Base-by-base conservation (phyloP, 2,888 invertebrate genomes). In the Harpalus rufipes region DNA sequence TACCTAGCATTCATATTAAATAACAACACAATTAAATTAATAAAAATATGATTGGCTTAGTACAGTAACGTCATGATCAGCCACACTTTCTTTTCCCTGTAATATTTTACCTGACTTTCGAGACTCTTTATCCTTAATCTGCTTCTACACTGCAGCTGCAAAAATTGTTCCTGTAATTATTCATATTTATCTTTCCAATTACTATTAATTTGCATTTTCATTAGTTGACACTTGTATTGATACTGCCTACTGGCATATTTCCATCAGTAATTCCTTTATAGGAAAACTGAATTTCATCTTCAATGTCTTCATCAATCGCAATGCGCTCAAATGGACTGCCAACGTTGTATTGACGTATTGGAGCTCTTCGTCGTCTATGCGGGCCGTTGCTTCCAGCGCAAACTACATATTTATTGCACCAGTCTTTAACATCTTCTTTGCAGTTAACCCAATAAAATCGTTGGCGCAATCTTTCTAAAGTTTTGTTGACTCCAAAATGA, bases 81-180 rank as follows among this genome's bases (percentile, higher is more conserved):
- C n/a, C n/a, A n/a, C 5, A 5, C 16, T 58, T n/a, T 58, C 14
- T 58, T 58, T 58, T 6, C n/a, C n/a, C 58, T 58, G n/a, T 58
- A 58, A 58, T 58, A 58, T 58, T 58, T 58, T 58, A 58, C 58
- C 14, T 58, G 58, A 58, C 2, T 58, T 58, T 58, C 58, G 7
- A 58, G 58, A 58, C 58, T 58, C 14, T 58, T 58, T 7, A 58
- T 58, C n/a, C 58, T 58, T 58, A 58, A 58, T 16, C 58, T 58
- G 58, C 58, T 58, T 7, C 4, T 10, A 4, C 7, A n/a, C 58
- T 58, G 58, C 16, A 58, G 1, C 58, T 58, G 58, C 10, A 58
- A 58, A 58, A 14, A 58, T 58, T 58, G 14, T 58, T 58, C 4
- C 16, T 58, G 58, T 58, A 58, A n/a, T 58, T n/a, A 4, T 58